These are phyloP conservation scores for Hipposideros larvatus DNA, from an alignment of 2,797 vertebrate genomes.

Conservation along the genomic window DNA sequence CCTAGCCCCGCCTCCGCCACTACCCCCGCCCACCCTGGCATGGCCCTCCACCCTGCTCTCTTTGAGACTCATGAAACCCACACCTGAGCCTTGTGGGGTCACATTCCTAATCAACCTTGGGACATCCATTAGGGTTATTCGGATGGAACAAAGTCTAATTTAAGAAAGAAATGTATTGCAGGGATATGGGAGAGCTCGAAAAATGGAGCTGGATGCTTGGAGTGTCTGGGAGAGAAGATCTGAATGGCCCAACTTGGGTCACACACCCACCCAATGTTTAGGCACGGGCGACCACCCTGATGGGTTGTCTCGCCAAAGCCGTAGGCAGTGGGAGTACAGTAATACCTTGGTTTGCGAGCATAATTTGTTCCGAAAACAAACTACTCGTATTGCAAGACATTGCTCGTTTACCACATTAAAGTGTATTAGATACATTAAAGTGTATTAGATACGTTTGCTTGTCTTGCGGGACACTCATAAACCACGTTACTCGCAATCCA, in stretches of 20 bases:
- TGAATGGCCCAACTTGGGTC: neutral
- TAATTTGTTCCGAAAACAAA: no score
- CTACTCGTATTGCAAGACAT: no score
- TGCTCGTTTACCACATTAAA: no score
- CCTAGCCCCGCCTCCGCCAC: neutral
- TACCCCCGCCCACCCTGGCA: no score
- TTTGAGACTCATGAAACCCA: neutral
- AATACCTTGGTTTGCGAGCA: no score
- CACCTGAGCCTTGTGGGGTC: neutral
- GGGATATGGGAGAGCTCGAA: neutral
- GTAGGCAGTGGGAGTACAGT: neutral
- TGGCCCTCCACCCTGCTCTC: neutral
- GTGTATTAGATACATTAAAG: no score
- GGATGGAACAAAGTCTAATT: neutral
- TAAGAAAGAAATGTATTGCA: neutral
- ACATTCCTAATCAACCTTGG: neutral
- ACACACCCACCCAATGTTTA: neutral
- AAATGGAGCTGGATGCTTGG: neutral
- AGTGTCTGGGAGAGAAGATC: neutral
- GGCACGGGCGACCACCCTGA: neutral
- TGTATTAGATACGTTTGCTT: no score
- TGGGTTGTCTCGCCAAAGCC: neutral
- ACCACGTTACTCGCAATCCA: no score
- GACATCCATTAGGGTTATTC: neutral
- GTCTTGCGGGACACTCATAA: no score